These are phyloP conservation scores for Montipora sp. DNA, from an alignment of 64 coral and sea anemone genomes.

Conservation along the genomic window DNA sequence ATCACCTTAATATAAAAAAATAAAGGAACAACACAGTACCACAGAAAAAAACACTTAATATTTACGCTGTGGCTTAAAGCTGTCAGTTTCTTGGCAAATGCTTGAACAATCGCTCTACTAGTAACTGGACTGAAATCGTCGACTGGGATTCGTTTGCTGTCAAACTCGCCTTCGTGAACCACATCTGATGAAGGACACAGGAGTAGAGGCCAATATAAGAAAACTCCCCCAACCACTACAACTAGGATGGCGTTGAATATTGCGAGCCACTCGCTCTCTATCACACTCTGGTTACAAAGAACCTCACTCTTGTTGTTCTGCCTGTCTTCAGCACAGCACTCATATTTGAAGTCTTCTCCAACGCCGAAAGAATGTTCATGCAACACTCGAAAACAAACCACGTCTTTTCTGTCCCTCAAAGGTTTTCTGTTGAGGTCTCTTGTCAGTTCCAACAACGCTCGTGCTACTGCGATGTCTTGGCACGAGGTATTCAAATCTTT, in stretches of 20 bases:
- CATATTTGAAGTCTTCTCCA: slow-evolving; percentile 39
- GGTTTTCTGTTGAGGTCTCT: not conserved
- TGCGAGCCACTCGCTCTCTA: slow-evolving; percentile 22
- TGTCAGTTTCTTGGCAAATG: not conserved
- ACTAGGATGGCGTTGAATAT: slow-evolving; percentile 46
- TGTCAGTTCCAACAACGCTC: slow-evolving; percentile 25
- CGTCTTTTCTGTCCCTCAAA: not conserved
- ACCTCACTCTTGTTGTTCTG: not conserved
- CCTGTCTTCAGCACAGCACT: slow-evolving; percentile 16
- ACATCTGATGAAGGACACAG: slow-evolving; percentile 11
- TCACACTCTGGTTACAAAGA: slow-evolving; percentile 12
- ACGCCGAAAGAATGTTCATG: slow-evolving; percentile 49
- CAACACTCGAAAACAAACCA: slow-evolving; percentile 52
- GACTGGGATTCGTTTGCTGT: slow-evolving; percentile 1
- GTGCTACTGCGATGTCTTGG: slow-evolving; percentile 13
- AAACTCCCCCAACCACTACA: not conserved
- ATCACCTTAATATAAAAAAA: slow-evolving; percentile 40
- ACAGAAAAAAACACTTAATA: slow-evolving; percentile 39
- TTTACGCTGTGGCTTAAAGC: not conserved
- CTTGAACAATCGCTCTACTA: not conserved
- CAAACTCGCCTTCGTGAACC: not conserved
- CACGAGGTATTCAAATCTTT: slow-evolving; percentile 19
- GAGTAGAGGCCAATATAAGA: slow-evolving; percentile 47
- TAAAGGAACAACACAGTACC: slow-evolving; percentile 53
- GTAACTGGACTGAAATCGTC: slow-evolving; percentile 59